Conservation (phyloP, 2,113 vertebrate genomes). For the Pterocles burchelli region DNA sequence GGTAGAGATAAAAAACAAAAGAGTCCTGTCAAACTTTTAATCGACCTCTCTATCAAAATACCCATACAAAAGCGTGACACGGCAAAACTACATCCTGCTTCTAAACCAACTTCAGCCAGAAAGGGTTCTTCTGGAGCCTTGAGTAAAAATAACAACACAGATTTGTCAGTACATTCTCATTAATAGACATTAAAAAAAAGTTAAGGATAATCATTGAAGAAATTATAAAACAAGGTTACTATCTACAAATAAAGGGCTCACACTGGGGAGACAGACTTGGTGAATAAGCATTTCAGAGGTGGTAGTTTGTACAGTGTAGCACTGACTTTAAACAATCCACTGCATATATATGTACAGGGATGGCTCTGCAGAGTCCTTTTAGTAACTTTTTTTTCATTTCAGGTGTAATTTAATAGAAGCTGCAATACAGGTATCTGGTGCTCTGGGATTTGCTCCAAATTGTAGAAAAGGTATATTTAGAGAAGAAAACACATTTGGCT, state of each 20-base stretch:
- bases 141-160: not conserved
- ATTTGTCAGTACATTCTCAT: not conserved
- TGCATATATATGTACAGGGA: not conserved
- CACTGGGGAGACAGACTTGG: not conserved
- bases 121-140: not conserved
- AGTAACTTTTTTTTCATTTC: not conserved
- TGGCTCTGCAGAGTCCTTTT: not conserved
- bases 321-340: not conserved
- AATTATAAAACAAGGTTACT: not conserved
- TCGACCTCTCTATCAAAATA: not conserved
- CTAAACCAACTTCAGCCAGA: not conserved
- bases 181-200: not conserved
- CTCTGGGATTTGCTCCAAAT: not conserved
- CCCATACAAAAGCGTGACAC: fast-evolving
- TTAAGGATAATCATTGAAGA: not conserved
- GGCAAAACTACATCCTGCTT: not conserved
- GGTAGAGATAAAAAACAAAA: not conserved
- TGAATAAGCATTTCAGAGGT: not conserved
- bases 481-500: not conserved
- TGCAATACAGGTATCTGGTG: not conserved
- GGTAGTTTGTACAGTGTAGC: not conserved
- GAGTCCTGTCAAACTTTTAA: not conserved
- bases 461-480: not conserved
- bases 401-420: not conserved
- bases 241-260: not conserved